These are phyloP conservation scores for Dreissena polymorpha DNA, from an alignment of 1,140 invertebrate genomes.

Conservation along the genomic window DNA sequence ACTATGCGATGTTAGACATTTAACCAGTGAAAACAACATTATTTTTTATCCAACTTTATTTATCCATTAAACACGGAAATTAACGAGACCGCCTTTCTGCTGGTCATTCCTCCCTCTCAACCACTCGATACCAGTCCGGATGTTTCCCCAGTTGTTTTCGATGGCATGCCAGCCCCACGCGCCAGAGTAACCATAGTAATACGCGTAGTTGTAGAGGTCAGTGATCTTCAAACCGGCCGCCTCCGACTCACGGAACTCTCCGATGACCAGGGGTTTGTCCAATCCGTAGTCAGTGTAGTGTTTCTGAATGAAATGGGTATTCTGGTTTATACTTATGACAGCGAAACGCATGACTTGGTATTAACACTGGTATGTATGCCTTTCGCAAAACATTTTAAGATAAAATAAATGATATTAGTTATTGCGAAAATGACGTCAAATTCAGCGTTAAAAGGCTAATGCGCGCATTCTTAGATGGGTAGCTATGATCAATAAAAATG, in stretches of 20 bases:
- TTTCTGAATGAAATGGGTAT: constrained; percentile 64
- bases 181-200: constrained; percentile 76
- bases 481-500: too few relatives aligned
- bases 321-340: not conserved
- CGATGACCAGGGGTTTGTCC: constrained; percentile 78
- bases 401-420: too few relatives aligned
- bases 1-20: too few relatives aligned
- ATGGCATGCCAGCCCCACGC: constrained; percentile 76
- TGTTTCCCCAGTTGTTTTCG: constrained; percentile 73
- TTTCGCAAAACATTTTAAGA: too few relatives aligned
- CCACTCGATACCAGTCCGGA: constrained; percentile 69
- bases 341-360: too few relatives aligned
- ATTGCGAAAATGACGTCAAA: too few relatives aligned
- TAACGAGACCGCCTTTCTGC: constrained; percentile 41
- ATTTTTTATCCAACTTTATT: not conserved
- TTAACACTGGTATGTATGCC: too few relatives aligned
- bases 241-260: constrained; percentile 75
- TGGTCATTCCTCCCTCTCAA: constrained; percentile 54
- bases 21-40: too few relatives aligned
- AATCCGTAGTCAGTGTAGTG: constrained; percentile 68
- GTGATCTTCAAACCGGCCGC: constrained; percentile 68
- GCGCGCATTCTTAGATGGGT: too few relatives aligned
- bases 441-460: too few relatives aligned
- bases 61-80: constrained; percentile 23
- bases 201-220: constrained; percentile 74